Percentiles rank a stretch among this genome's conserved stretches.
phyloP scores from a whole-genome alignment of 2,888 invertebrate genomes.

The Gymnocheta viridis region DNA sequence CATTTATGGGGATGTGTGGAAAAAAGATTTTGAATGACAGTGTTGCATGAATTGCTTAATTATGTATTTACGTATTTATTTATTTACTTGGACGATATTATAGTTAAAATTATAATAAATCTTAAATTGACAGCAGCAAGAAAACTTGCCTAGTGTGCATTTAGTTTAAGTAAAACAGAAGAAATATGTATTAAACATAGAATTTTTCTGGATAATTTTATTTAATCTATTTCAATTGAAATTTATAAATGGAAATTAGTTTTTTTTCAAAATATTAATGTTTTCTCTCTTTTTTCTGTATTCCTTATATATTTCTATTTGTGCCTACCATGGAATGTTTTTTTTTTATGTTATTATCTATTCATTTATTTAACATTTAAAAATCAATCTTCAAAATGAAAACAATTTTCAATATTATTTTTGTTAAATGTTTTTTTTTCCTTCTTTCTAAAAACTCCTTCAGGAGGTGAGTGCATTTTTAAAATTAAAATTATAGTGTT shows the following conservation, averaged over 20 bases:
- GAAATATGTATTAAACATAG: neutral
- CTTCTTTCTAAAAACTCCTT: constrained; percentile 56
- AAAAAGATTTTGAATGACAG: no score
- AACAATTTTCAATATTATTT: constrained; percentile 56
- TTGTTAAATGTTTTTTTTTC: constrained; percentile 54
- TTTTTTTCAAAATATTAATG: constrained; percentile 50
- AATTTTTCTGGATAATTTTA: constrained; percentile 26
- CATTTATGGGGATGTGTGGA: no score
- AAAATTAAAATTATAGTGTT: constrained; percentile 11
- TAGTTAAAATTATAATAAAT: no score
- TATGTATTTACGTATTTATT: no score
- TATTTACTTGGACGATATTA: no score
- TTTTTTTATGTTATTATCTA: constrained; percentile 48
- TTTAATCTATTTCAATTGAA: neutral
- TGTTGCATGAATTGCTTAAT: no score
- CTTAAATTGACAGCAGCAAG: no score
- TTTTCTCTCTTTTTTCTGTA: constrained; percentile 67
- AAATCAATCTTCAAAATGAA: constrained; percentile 62
- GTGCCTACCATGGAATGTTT: constrained; percentile 66
- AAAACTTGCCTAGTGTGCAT: no score
- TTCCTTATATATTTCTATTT: constrained; percentile 61
- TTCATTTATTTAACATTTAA: constrained; percentile 48
- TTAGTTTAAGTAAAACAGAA: neutral
- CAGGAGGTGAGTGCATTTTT: constrained; percentile 79
- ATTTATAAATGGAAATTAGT: constrained; percentile 9